Conservation (phyloP, 2,113 vertebrate species). For the Ailurus styani region DNA sequence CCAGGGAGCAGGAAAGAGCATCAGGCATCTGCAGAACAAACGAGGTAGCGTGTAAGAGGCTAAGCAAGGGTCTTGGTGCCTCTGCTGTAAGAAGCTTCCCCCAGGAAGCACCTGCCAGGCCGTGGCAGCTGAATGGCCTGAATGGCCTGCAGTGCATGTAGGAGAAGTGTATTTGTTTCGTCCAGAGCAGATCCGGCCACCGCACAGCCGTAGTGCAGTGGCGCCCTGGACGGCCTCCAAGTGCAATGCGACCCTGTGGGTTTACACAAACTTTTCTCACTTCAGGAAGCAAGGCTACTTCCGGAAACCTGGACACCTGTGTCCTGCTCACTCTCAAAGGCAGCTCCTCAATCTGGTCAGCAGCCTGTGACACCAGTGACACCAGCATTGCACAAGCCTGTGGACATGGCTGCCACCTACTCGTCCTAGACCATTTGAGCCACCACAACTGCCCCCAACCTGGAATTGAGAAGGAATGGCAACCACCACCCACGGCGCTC, state of each 20-base stretch:
- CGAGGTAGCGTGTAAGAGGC: not conserved
- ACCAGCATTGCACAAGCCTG: not conserved
- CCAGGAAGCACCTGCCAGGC: not conserved
- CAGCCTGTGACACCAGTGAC: not conserved
- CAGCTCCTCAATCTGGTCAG: not conserved
- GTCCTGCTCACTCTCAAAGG: not conserved
- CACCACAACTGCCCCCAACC: rapidly evolving
- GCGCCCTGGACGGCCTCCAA: not conserved
- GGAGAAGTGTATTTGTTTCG: not conserved
- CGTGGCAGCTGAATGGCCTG: rapidly evolving
- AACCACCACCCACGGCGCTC: not conserved
- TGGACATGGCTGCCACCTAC: not conserved
- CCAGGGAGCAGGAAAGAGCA: not conserved
- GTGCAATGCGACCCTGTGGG: rapidly evolving
- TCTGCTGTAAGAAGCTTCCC: no score
- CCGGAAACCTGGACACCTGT: not conserved
- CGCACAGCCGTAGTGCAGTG: not conserved
- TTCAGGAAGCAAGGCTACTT: not conserved
- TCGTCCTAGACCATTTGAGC: not conserved
- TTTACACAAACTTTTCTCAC: not conserved
- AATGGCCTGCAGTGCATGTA: no score
- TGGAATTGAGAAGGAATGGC: not conserved
- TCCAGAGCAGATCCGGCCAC: not conserved
- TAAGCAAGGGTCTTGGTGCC: not conserved
- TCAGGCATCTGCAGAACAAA: not conserved